Percentiles rank a stretch among this genome's conserved stretches.
phyloP scores from a whole-genome alignment of 2,888 invertebrate species.

The Aspidiotus rigidus region DNA sequence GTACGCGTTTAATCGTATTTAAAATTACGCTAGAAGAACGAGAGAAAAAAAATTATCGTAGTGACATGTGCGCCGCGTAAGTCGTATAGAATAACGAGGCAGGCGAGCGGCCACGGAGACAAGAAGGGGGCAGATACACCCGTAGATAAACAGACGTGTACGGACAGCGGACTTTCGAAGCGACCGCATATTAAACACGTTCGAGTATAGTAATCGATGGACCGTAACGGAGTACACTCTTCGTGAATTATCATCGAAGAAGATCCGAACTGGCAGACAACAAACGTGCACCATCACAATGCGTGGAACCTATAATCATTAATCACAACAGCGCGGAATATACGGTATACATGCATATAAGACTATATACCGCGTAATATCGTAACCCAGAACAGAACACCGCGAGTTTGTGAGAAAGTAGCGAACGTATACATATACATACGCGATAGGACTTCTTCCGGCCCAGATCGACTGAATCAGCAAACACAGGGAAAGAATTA shows the following conservation, averaged over 20 bases:
- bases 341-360: too few species aligned
- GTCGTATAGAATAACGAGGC: neutral
- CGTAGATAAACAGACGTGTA: too few species aligned
- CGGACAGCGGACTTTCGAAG: slow-evolving; percentile 14
- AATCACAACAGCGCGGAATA: slow-evolving; percentile 19
- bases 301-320: slow-evolving; percentile 33
- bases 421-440: neutral
- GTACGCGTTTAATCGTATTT: slow-evolving; percentile 13
- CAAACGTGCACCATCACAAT: slow-evolving; percentile 23
- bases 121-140: neutral
- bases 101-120: neutral
- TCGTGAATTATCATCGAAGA: slow-evolving; percentile 26
- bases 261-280: slow-evolving; percentile 16
- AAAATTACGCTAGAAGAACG: neutral
- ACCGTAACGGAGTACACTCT: slow-evolving; percentile 23
- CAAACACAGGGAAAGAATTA: too few species aligned
- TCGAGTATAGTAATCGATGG: slow-evolving; percentile 25
- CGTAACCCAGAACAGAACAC: neutral
- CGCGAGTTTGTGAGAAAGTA: slow-evolving; percentile 31
- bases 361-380: neutral
- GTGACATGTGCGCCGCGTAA: slow-evolving; percentile 17
- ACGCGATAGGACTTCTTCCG: too few species aligned
- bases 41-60: slow-evolving; percentile 20
- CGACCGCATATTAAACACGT: slow-evolving; percentile 22
- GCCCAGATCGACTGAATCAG: too few species aligned